Conservation (phyloP, 2,797 vertebrate genomes). For the Sebastiscus albofasciatus region DNA sequence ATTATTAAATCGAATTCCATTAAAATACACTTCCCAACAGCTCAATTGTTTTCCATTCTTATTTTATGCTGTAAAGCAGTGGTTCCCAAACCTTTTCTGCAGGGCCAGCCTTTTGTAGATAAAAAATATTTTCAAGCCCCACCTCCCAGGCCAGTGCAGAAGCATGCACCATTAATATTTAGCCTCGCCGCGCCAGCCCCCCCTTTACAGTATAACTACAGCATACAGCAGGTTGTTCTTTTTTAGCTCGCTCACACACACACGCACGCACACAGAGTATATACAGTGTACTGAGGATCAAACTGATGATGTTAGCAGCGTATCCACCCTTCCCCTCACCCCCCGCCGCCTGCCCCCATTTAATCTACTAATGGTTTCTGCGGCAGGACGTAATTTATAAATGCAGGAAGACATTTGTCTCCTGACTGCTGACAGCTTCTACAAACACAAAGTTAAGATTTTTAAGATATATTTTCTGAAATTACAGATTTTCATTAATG, state of each 20-base stretch:
- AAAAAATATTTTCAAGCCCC: too few relatives aligned
- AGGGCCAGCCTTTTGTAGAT: too few relatives aligned
- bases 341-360: not conserved
- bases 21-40: not conserved
- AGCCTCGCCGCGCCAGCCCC: too few relatives aligned
- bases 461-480: not conserved
- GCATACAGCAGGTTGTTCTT: not conserved
- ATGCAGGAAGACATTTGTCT: constrained; percentile 36
- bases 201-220: not conserved
- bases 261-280: not conserved
- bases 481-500: not conserved
- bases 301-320: constrained; percentile 52
- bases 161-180: too few relatives aligned
- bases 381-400: constrained; percentile 55
- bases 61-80: not conserved
- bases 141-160: too few relatives aligned
- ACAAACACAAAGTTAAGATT: not conserved
- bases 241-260: not conserved
- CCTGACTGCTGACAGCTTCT: constrained; percentile 21
- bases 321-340: not conserved
- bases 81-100: not conserved
- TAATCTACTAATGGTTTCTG: constrained; percentile 73
- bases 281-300: constrained; percentile 14
- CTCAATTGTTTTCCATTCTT: not conserved
- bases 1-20: not conserved